Base-by-base conservation (phyloP, 2,888 invertebrate genomes). In the Balanococcus diminutus region DNA sequence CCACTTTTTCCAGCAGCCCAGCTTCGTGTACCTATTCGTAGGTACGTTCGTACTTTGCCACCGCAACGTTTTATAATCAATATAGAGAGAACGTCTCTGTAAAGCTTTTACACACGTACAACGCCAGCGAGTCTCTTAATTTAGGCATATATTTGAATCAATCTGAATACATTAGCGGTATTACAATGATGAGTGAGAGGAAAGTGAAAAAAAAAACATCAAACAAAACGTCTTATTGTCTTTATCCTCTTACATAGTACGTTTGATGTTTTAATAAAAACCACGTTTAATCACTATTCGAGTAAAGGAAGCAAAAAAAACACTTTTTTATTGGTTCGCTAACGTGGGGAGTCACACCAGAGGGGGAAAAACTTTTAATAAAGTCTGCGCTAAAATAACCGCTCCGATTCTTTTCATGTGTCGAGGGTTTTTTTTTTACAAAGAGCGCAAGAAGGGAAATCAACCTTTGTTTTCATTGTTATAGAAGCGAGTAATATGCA, bases 121-220 rank as follows among this genome's bases (percentile, higher is more conserved):
- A n/a, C 75, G 32, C 1, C 31, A 14, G 32, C 75, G n/a, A n/a
- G 75, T 75, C 75, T 75, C 75, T 75, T 32, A 75, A 75, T 75
- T 75, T 32, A n/a, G n/a, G 32, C 75, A 75, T 75, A 75, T 32
- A 75, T 75, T 75, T 32, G 75, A 75, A 75, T 75, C 75, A 75
- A 75, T 75, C 31, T 75, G 19, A 75, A 75, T 32, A 75, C 75
- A 75, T 75, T 75, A 75, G 75, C 75, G n/a, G 8, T 19, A 19
- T 5, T 51, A 51, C 51, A 19, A 51, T 51, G 19, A n/a, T 4
- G 19, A n/a, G 8, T 51, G 51, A 19, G 51, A 51, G 9, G 16
- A 28, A 11, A 8, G 8, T 22, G 28, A 28, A 11, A 11, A 28
- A 16, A 67, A 28, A 67, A 28, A 16, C n/a, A n/a, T n/a, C n/a